Percentiles rank a stretch among this genome's conserved stretches.
Conservation (phyloP, 2,797 vertebrate species). For the Hylomyscus alleni region DNA sequence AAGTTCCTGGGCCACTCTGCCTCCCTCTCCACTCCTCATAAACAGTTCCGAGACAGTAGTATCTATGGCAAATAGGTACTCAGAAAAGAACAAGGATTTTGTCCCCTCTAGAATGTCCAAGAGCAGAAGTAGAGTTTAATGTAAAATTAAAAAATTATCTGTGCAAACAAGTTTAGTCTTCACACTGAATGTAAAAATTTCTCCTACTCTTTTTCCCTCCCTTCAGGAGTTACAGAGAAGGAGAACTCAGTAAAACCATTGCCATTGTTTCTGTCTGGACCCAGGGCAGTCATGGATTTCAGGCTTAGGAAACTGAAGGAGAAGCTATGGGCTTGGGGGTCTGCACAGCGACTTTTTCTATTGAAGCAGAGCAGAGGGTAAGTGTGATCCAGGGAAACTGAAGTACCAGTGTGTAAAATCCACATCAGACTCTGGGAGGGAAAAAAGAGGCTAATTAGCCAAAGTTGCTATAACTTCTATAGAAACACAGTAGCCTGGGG, state of each 20-base stretch:
- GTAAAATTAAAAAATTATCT: background rate
- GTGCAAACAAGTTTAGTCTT: background rate
- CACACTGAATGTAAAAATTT: background rate
- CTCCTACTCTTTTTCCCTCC: background rate
- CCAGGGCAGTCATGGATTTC: background rate
- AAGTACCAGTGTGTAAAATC: background rate
- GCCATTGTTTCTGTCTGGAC: background rate
- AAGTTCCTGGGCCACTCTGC: background rate
- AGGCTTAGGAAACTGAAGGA: background rate
- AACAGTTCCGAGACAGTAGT: background rate
- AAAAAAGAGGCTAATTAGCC: background rate
- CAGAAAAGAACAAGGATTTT: background rate
- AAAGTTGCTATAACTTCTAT: slow-evolving; percentile 16
- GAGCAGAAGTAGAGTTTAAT: background rate
- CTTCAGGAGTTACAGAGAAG: background rate
- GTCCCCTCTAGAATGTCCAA: background rate
- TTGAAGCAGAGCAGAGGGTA: background rate
- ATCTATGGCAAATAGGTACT: background rate
- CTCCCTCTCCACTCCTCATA: slow-evolving; percentile 3
- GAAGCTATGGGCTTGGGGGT: background rate
- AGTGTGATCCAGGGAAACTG: background rate
- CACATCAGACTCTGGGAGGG: slow-evolving; percentile 1
- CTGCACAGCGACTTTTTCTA: too few species aligned
- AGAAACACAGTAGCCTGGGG: background rate
- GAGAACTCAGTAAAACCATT: background rate